Base-by-base conservation (phyloP, 2,113 vertebrate genomes). In the Cyrtonyx montezumae region DNA sequence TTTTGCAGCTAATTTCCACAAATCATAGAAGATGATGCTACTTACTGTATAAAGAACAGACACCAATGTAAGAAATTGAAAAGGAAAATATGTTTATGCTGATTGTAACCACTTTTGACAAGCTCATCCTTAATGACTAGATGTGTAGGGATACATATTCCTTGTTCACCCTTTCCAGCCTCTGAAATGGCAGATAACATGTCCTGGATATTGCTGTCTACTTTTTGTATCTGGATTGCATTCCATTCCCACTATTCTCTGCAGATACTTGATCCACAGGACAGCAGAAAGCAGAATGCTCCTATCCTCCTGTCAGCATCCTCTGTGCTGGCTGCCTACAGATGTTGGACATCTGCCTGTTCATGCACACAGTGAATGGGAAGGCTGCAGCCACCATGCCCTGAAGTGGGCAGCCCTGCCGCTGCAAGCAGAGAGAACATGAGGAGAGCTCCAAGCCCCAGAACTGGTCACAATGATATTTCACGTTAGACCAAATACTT, bases 81-180 rank as follows among this genome's bases (percentile, higher is more conserved):
- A 76, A 90, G 11, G 26, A 87, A 74, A 82, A 61, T 9, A 17
- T 9, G 2, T 76, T 90, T 90, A 62, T 84, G n/a, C 11, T 87
- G 48, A 78, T 85, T 93, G 88, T 89, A 86, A 69, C n/a, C 11
- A 45, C 32, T 83, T 87, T 87, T 95, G 80, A 58, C 58, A 61
- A 26, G 61, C 25, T 65, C 11, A 68, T 21, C 4, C 21, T 32
- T 43, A 45, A 23, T 71, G 59, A 48, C 86, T 78, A 42, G 14
- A 34, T 79, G 62, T 26, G 28, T n/a, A 13, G 10, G 17, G 21
- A 63, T 58, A 23, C 23, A 28, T 43, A 43, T 37, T 21, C 18
- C 14, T 87, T 37, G 11, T 65, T 79, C 45, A 90, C 21, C 13
- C 32, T 82, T 26, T 71, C 15, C 58, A 62, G 23, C n/a, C 62